Conservation (phyloP, 2,113 vertebrate genomes). For the Erythrocebus patas region DNA sequence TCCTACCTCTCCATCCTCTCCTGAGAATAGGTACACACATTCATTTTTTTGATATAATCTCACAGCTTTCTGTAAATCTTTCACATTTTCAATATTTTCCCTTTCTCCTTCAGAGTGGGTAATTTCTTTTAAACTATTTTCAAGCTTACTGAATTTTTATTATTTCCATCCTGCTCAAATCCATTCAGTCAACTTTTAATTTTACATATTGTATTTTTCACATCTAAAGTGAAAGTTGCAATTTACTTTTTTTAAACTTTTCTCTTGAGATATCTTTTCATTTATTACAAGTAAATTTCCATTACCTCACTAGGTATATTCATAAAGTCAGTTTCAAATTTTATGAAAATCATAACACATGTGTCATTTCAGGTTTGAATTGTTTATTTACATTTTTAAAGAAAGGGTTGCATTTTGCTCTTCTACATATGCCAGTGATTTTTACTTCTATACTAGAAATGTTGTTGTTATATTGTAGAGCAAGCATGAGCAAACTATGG, state of each 20-base stretch:
- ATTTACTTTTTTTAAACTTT: not conserved
- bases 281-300: not conserved
- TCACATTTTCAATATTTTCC: not conserved
- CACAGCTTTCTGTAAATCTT: not conserved
- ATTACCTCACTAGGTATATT: not conserved
- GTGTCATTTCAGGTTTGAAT: not conserved
- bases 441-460: not conserved
- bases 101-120: not conserved
- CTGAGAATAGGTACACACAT: not conserved
- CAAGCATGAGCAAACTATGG: not conserved
- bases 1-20: not conserved
- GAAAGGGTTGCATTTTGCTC: not conserved
- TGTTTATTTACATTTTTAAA: not conserved
- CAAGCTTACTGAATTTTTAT: not conserved
- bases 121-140: not conserved
- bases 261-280: not conserved
- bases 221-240: not conserved
- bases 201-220: not conserved
- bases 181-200: not conserved
- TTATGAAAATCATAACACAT: not conserved
- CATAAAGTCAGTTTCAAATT: not conserved
- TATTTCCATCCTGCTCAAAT: not conserved
- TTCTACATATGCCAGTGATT: not conserved
- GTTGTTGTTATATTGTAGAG: not conserved
- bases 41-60: not conserved